Conservation (phyloP, 2,113 vertebrate genomes). For the Brachionichthys hirsutus region DNA sequence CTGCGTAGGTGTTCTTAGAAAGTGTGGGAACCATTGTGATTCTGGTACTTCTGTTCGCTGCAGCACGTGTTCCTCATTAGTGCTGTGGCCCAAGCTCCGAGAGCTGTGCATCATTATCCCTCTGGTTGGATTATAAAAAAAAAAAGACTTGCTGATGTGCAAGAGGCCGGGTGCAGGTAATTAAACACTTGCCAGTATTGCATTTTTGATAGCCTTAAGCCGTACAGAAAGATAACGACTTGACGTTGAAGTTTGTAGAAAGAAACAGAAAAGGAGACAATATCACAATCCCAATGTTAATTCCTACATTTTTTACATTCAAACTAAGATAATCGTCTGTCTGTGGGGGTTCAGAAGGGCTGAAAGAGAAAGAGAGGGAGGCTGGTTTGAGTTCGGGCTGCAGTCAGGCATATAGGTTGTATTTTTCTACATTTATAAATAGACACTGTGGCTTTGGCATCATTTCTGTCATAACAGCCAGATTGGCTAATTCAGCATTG, state of each 20-base stretch:
- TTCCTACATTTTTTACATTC: too few relatives aligned
- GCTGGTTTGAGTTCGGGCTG: too few relatives aligned
- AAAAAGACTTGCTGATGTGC: slow-evolving; percentile 55
- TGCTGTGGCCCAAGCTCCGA: slow-evolving; percentile 37
- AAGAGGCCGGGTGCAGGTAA: slow-evolving; percentile 38
- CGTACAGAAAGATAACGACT: slow-evolving; percentile 4
- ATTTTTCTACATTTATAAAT: slow-evolving; percentile 62
- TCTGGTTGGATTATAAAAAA: slow-evolving; percentile 49
- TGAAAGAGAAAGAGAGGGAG: not conserved
- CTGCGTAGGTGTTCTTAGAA: not conserved
- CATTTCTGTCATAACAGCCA: slow-evolving; percentile 63
- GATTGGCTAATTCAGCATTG: slow-evolving; percentile 66
- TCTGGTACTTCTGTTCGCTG: slow-evolving; percentile 30
- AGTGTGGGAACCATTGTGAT: slow-evolving; percentile 27
- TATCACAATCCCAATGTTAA: not conserved
- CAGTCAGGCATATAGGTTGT: slow-evolving; percentile 54
- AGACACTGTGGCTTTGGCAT: slow-evolving; percentile 64
- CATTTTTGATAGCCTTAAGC: slow-evolving; percentile 18
- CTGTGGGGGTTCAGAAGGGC: too few relatives aligned
- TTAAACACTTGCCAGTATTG: slow-evolving; percentile 48
- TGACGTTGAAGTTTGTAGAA: slow-evolving; percentile 35
- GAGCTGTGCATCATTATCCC: slow-evolving; percentile 51
- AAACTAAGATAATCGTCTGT: too few relatives aligned
- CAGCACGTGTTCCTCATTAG: slow-evolving; percentile 61
- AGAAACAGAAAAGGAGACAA: not conserved